Evolutionary conservation across 2,888 invertebrate genomes (phyloP), one percentile per base, ranked within the genome.

Genomic region (Scaptomyza caliginosa): DNA sequence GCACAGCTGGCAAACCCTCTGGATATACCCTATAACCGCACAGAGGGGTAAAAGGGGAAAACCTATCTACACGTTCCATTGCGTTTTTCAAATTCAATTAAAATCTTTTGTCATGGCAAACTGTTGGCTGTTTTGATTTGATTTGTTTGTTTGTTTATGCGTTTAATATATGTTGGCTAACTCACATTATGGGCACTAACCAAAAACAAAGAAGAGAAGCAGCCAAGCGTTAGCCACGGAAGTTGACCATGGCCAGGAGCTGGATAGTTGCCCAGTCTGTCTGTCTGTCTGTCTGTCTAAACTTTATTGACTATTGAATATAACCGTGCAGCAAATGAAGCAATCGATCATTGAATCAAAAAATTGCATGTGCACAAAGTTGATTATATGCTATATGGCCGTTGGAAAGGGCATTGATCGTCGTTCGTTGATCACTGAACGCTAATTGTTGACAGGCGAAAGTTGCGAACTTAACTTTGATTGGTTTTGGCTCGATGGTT

Each of bases 81-180:
- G 81, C 77, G 74, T 77, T 86, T 68, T 79, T 77, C 79, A 83
- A 85, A 86, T 86, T 85, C 77, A 85, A 85, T 85, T 84, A 85
- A 84, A 84, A 83, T 77, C 86, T 85, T 81, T 85, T 85, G 84
- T 85, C 76, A 74, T 67, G 62, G 34, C 75, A 74, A 62, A 62
- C 65, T 59, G 63, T 69, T 65, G 34, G 32, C 19, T 62, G 58
- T 67, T 76, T 74, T 71, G 77, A 62, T 77, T 80, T 73, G 32
- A 19, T 13, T 46, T 17, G 28, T n/a, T 43, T 13, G 0, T 40
- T 45, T 69, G 42, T 40, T 62, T 62, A 57, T 70, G 63, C 59
- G 39, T 51, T 66, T 63, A 57, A 32, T 55, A 13, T 52, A 19
- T 65, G 49, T 56, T 63, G 55, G 40, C 13, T 30, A 45, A 55